Evolutionary conservation across 2,113 vertebrate species (phyloP), one percentile per base, ranked within the genome.

Genomic region (Saguinus imperator): DNA sequence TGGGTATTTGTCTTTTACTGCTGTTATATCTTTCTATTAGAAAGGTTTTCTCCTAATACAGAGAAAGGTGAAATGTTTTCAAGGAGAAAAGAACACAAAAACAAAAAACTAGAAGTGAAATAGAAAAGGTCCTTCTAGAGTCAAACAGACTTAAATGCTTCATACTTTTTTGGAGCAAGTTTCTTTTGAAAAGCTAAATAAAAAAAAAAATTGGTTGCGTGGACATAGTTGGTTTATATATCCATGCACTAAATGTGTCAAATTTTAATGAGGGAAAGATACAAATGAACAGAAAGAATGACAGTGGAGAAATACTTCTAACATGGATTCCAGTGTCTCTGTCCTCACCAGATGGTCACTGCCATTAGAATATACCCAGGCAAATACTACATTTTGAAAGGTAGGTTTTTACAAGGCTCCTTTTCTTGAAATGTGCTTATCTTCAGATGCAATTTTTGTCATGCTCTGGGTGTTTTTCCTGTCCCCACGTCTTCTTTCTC

Each of bases 81-180:
- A 52, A 82, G 81, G 70, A 70, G 37, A 80, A 94, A 93, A 20
- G 14, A 92, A 48, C 2, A 6, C 29, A 48, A 57, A 61, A 40
- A 89, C 76, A 75, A 58, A 73, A 75, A 95, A 14, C 11, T 32
- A 76, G 25, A 89, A 87, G 48, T 91, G 55, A 91, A 89, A 72
- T n/a, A 45, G 48, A 50, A 89, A 88, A 88, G 29, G 45, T 18
- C 4, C 5, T 85, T 87, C 52, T 57, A 88, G 27, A 83, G 75
- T 29, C 93, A 90, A 48, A 70, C 32, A 88, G 27, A 92, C 68
- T 87, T 89, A 50, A 87, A 82, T 35, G 43, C 16, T 94, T 90
- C 77, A 45, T 27, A 35, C 75, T 81, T 87, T 9, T 57, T 66
- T 68, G 66, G 52, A 95, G 29, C 2, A 29, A n/a, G 17, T 84